Base-by-base conservation (phyloP, 2,888 invertebrate genomes). In the Biston betularia region DNA sequence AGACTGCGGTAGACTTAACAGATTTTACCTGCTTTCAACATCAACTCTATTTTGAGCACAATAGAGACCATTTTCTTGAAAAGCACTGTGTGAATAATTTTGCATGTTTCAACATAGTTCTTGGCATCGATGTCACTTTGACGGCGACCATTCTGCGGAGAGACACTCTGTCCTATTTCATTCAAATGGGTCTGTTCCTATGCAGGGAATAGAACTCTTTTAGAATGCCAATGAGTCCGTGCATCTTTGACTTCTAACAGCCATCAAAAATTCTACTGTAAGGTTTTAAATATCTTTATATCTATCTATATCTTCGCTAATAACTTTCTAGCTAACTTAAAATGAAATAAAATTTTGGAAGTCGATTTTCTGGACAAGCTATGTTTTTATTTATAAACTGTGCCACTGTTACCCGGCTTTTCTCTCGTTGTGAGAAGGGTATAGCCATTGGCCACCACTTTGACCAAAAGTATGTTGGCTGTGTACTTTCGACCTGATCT, bases 51-150 rank as follows among this genome's bases (percentile, higher is more conserved):
- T 46, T 24, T 0, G 14, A 0, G 2, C 44, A n/a, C 0, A 7
- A 46, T 63, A 67, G 45, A 63, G 67, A 48, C 10, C 42, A 46
- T 61, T 65, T 52, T 68, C 12, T 44, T 15, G 40, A 63, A 24
- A 44, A 14, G n/a, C 14, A 6, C 9, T 38, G n/a, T 35, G 44
- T 44, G 55, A 40, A 54, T 66, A 60, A 62, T 48, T 63, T 65
- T 69, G 67, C 66, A 54, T 67, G 56, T 68, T 70, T 69, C 53
- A 61, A 60, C 57, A 63, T 60, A 66, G 66, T 68, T 69, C 72
- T 71, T 70, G 69, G 71, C 68, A 62, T 68, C 61, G 63, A 63
- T 65, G 63, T 62, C 63, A 61, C 34, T 65, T 67, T 46, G 57
- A 60, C 57, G 62, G 65, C 53, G 46, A 54, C 66, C 53, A 64